These are phyloP conservation scores for Haemorhous mexicanus DNA, from an alignment of 2,113 vertebrate genomes.

Conservation along the genomic window DNA sequence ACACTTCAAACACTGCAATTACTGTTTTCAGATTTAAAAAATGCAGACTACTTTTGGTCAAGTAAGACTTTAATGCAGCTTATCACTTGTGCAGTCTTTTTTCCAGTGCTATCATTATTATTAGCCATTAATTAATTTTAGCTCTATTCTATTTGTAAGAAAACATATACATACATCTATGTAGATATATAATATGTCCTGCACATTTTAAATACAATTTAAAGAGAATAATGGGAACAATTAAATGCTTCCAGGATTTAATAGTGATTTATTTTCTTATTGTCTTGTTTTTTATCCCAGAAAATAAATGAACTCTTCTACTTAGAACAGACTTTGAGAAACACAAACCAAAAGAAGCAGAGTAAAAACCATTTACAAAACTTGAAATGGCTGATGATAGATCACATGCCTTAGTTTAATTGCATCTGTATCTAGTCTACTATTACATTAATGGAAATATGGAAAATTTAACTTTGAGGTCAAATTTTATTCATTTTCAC, in stretches of 20 bases:
- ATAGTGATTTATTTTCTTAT: background rate
- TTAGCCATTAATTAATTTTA: background rate
- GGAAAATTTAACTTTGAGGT: background rate
- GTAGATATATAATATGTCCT: background rate
- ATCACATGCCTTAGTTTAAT: background rate
- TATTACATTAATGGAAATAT: background rate
- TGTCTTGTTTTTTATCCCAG: background rate
- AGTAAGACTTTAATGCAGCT: background rate
- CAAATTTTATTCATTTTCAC: background rate
- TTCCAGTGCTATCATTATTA: background rate
- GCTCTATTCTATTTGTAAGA: background rate
- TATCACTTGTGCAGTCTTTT: background rate
- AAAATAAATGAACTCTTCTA: background rate
- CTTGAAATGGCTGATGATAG: slow-evolving; percentile 1
- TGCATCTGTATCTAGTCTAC: background rate
- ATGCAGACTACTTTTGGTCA: background rate
- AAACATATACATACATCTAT: background rate
- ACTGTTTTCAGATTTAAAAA: slow-evolving; percentile 42
- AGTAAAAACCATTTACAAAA: slow-evolving; percentile 12
- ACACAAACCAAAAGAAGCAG: background rate
- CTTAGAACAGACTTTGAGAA: background rate
- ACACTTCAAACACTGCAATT: slow-evolving; percentile 45
- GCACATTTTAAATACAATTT: background rate
- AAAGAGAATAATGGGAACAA: background rate
- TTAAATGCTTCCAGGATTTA: background rate